These are phyloP conservation scores for Dendroctonus ponderosae DNA, from an alignment of 1,140 invertebrate genomes.

Conservation along the genomic window DNA sequence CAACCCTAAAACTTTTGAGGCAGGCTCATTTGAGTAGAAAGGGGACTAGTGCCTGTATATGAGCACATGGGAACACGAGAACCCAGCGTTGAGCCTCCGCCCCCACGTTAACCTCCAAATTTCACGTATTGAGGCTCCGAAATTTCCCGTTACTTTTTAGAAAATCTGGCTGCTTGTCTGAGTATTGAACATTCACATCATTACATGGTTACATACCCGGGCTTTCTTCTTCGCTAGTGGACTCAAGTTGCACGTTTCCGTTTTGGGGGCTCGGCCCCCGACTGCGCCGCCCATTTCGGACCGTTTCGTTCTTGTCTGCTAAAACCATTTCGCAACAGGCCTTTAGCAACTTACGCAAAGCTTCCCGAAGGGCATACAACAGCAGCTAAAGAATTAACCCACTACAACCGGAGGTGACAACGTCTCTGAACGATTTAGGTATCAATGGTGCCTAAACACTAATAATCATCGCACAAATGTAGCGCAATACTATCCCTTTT, in stretches of 20 bases:
- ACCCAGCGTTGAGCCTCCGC: no score
- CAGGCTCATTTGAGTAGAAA: not conserved
- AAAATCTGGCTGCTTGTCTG: not conserved
- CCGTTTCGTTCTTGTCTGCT: slow-evolving; percentile 79
- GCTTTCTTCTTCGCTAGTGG: slow-evolving; percentile 78
- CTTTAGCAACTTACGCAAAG: slow-evolving; percentile 30
- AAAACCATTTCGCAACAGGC: slow-evolving; percentile 67
- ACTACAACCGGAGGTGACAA: not conserved
- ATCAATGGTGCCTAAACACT: not conserved
- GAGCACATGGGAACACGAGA: not conserved
- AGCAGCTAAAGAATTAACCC: not conserved
- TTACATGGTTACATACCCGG: slow-evolving; percentile 56
- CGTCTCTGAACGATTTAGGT: not conserved
- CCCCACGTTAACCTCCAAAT: not conserved
- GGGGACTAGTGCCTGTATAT: not conserved
- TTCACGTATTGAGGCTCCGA: not conserved
- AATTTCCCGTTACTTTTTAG: not conserved
- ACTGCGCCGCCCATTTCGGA: slow-evolving; percentile 80
- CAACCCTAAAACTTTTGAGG: not conserved
- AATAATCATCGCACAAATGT: not conserved
- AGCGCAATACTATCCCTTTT: not conserved
- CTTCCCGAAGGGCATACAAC: slow-evolving; percentile 12
- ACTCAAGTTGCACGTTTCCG: slow-evolving; percentile 74
- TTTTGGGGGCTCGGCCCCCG: slow-evolving; percentile 87
- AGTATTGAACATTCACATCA: not conserved